A percentile compares a stretch with the other conserved stretches of the same genome.
Evolutionary conservation across 92 coral and sea anemone genomes (phyloP).

Genomic region (Virgularia gustaviana): DNA sequence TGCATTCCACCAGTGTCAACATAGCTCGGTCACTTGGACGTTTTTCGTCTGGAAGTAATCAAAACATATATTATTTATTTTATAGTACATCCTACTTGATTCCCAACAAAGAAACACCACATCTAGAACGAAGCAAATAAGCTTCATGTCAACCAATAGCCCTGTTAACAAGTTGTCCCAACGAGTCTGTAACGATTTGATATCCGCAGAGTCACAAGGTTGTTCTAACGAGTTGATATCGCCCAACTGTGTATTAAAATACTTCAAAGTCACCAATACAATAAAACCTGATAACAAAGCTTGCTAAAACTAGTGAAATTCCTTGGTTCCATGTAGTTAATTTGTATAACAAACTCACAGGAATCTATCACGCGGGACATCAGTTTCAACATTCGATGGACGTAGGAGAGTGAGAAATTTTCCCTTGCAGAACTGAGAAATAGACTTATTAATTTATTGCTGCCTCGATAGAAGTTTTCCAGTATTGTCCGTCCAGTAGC

Average conservation of each 20-base stretch:
- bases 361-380: conserved; percentile 75
- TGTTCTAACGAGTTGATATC: too few relatives aligned
- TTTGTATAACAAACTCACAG: conserved; percentile 58
- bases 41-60: conserved; percentile 63
- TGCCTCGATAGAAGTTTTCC: conserved; percentile 69
- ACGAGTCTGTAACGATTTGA: too few relatives aligned
- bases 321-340: not conserved
- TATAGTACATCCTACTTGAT: not conserved
- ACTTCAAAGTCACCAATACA: too few relatives aligned
- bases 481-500: conserved; percentile 66
- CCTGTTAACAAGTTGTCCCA: too few relatives aligned
- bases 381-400: conserved; percentile 83
- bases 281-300: not conserved
- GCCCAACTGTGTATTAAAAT: too few relatives aligned
- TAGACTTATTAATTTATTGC: conserved; percentile 66
- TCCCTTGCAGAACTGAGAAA: conserved; percentile 76
- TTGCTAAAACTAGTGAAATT: not conserved
- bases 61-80: not conserved
- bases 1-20: conserved; percentile 58
- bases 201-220: too few relatives aligned
- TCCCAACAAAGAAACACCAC: not conserved
- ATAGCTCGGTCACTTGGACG: conserved; percentile 65
- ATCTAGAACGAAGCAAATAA: not conserved
- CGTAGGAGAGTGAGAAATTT: conserved; percentile 80
- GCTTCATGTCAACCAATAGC: not conserved